Base-by-base conservation (phyloP, 53 echinoderm and acorn worm genomes). In the Stichopus horrens region DNA sequence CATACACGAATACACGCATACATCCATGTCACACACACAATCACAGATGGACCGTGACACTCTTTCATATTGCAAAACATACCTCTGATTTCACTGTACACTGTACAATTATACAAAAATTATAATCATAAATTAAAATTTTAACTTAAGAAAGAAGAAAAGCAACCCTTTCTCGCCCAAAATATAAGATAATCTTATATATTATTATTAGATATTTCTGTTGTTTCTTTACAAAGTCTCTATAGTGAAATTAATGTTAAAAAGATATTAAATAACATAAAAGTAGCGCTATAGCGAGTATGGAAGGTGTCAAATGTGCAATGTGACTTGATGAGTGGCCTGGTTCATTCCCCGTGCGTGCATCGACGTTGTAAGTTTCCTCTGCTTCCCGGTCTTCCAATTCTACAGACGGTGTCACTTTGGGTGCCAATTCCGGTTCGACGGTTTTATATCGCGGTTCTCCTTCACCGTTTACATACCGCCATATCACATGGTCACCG, bases 361-460 rank as follows among this genome's bases (percentile, higher is more conserved):
- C 19, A 13, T 71, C 71, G 8, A 7, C 53, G 21, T 16, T 18
- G 16, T 10, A 23, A 67, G 5, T 52, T 8, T 21, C 68, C 10
- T 20, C 7, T 4, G 18, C 9, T 81, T 81, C 18, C 5, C 9
- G 7, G 66, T 85, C 10, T 6, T 37, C 37, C 37, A 2, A 37
- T 37, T 9, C 22, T 57, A 19, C 22, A 52, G 85, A 65, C 52
- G 85, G 71, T 10, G 85, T 85, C 51, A 65, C 67, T 7, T 52
- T 67, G 22, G 23, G 10, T 7, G 65, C 66, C 52, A 59, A 23
- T 18, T 57, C 66, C 85, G 85, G 85, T 65, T 58, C 60, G 2
- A 67, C 14, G 85, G 85, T 63, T 66, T 85, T 85, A 11, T 66
- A 85, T 85, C 85, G 85, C 23, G 85, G 65, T 23, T 85, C 85